phyloP scores from a whole-genome alignment of 2,888 invertebrate species.

The Papilio elwesi region DNA sequence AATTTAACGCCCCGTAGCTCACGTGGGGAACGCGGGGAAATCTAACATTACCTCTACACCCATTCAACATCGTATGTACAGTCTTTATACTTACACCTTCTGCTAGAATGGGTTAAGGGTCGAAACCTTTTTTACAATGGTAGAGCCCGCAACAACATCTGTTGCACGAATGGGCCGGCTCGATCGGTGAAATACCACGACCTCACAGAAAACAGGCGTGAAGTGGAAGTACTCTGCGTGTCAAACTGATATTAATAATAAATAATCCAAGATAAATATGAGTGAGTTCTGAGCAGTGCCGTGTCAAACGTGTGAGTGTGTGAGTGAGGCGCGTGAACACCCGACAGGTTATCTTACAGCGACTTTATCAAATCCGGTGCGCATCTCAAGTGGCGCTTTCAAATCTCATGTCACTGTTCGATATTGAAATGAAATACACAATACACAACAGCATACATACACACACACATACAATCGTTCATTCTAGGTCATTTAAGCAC shows the following conservation, averaged over 20 bases:
- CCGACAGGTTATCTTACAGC: background rate
- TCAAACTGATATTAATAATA: no score
- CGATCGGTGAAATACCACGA: no score
- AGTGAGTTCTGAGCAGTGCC: no score
- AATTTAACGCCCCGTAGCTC: slow-evolving; percentile 57
- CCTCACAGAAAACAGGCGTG: no score
- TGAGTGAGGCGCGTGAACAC: no score
- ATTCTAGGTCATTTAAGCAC: background rate
- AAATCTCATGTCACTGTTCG: background rate
- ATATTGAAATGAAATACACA: background rate
- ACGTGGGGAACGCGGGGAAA: slow-evolving; percentile 60
- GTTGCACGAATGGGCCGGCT: no score
- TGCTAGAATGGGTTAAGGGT: no score
- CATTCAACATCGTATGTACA: background rate
- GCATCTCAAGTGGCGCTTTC: background rate
- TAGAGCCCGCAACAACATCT: no score
- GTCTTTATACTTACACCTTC: background rate
- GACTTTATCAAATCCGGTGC: background rate
- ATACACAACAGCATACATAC: background rate
- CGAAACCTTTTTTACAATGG: no score
- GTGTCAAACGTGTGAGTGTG: no score
- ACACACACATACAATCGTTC: background rate
- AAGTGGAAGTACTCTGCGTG: no score
- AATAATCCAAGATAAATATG: no score
- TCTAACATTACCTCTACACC: background rate